Percentiles rank a stretch among this genome's conserved stretches.
Evolutionary conservation across 2,797 vertebrate genomes (phyloP).

Genomic region (Antennarius maculatus): DNA sequence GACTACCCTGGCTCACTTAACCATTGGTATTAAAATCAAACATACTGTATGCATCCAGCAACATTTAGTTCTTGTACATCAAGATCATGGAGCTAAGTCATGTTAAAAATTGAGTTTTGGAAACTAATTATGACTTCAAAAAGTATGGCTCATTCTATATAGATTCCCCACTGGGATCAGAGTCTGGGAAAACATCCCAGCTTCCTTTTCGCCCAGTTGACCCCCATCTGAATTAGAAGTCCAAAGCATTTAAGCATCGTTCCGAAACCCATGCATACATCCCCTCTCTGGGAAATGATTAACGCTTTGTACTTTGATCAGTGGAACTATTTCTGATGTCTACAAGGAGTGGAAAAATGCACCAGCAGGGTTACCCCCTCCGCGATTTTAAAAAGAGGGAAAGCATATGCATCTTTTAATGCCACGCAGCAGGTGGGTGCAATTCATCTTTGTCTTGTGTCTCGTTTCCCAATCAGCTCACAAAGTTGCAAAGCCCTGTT

Average conservation of each 20-base stretch:
- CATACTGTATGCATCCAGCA: too few species aligned
- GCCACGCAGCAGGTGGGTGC: slow-evolving; percentile 46
- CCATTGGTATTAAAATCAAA: neutral
- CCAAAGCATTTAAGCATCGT: slow-evolving; percentile 23
- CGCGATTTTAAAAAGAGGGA: slow-evolving; percentile 33
- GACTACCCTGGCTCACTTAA: neutral
- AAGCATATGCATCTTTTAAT: slow-evolving; percentile 63
- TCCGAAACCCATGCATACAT: slow-evolving; percentile 30
- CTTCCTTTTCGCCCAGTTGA: slow-evolving; percentile 12
- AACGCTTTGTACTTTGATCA: slow-evolving; percentile 55
- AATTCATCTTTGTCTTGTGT: slow-evolving; percentile 54
- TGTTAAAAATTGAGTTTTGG: slow-evolving; percentile 21
- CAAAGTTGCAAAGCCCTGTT: slow-evolving; percentile 33
- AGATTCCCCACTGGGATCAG: slow-evolving; percentile 19
- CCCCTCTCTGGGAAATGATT: slow-evolving; percentile 36
- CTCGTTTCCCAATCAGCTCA: slow-evolving; percentile 60
- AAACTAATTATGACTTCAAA: slow-evolving; percentile 22
- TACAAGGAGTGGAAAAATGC: slow-evolving; percentile 29
- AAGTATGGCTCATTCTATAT: slow-evolving; percentile 14
- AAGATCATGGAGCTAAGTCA: slow-evolving; percentile 18
- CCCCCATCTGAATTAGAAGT: slow-evolving; percentile 32
- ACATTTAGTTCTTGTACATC: neutral
- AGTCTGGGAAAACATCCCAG: slow-evolving; percentile 22
- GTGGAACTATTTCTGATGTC: slow-evolving; percentile 36
- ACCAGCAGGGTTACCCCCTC: slow-evolving; percentile 16